Percentiles rank a stretch among this genome's conserved stretches.
These are phyloP conservation scores for Pholis gunnellus DNA, from an alignment of 2,113 vertebrate species.

Conservation along the genomic window DNA sequence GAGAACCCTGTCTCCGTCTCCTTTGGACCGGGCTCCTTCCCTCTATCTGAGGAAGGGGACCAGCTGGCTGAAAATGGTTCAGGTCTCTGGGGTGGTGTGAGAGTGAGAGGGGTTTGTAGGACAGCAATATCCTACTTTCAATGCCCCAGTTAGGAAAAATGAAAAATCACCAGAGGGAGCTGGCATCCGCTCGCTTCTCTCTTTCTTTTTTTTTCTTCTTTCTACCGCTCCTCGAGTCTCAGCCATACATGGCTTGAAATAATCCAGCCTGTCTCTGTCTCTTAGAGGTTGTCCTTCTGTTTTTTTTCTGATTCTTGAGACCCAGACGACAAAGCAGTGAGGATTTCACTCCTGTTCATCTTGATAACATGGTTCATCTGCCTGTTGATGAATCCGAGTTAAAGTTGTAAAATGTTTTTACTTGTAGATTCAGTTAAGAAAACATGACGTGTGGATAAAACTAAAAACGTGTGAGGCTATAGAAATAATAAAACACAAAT, in stretches of 20 bases:
- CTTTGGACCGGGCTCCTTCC: slow-evolving; percentile 33
- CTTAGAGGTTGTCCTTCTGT: slow-evolving; percentile 57
- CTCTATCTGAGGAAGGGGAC: slow-evolving; percentile 56
- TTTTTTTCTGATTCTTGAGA: slow-evolving; percentile 35
- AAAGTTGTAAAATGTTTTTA: not conserved
- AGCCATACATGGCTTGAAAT: slow-evolving; percentile 71
- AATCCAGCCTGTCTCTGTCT: slow-evolving; percentile 57
- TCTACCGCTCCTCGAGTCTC: slow-evolving; percentile 8
- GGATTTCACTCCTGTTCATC: slow-evolving; percentile 5
- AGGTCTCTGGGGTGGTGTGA: slow-evolving; percentile 78
- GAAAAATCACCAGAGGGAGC: slow-evolving; percentile 84
- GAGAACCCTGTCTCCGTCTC: slow-evolving; percentile 13
- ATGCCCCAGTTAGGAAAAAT: slow-evolving; percentile 85
- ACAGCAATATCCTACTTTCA: slow-evolving; percentile 88
- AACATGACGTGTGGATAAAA: not conserved
- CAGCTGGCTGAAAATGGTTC: slow-evolving; percentile 87
- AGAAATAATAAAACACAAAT: not conserved
- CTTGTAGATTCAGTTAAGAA: not conserved
- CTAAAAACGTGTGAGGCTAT: not conserved
- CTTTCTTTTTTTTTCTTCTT: slow-evolving; percentile 38
- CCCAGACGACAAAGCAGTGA: slow-evolving; percentile 26
- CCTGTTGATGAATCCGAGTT: not conserved
- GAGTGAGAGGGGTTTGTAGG: slow-evolving; percentile 83
- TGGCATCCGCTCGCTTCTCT: slow-evolving; percentile 64
- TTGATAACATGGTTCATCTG: not conserved